Evolutionary conservation across 2,888 invertebrate genomes (phyloP).

Genomic region (Amphipyra berbera): DNA sequence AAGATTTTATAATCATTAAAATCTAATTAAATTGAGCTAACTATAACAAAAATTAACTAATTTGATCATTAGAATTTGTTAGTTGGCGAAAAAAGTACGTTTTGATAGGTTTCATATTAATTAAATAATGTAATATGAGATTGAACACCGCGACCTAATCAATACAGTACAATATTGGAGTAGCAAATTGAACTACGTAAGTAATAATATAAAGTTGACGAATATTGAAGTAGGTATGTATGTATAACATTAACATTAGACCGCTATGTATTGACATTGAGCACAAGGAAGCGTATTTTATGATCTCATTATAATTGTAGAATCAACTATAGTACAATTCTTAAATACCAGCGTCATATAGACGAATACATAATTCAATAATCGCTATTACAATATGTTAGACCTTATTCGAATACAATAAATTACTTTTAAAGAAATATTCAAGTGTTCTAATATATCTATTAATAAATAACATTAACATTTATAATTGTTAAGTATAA

Average conservation of each 20-base stretch:
- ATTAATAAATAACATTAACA: slow-evolving; percentile 75
- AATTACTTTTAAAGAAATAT: slow-evolving; percentile 76
- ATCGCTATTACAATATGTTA: slow-evolving; percentile 75
- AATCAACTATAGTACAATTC: slow-evolving; percentile 72
- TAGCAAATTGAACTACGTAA: slow-evolving; percentile 61
- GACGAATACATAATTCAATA: slow-evolving; percentile 81
- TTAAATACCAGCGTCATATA: slow-evolving; percentile 86
- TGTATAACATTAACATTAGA: slow-evolving; percentile 73
- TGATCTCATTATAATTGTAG: slow-evolving; percentile 65
- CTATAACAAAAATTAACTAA: slow-evolving; percentile 61
- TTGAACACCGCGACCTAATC: slow-evolving; percentile 79
- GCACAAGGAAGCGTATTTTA: slow-evolving; percentile 86
- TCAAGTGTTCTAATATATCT: slow-evolving; percentile 76
- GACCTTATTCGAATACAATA: slow-evolving; percentile 83
- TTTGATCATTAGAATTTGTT: slow-evolving; percentile 71
- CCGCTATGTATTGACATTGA: slow-evolving; percentile 86
- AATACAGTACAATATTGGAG: slow-evolving; percentile 62
- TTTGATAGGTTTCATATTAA: slow-evolving; percentile 67
- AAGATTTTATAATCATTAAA: slow-evolving; percentile 45
- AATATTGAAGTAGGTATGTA: slow-evolving; percentile 58
- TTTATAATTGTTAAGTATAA: slow-evolving; percentile 67
- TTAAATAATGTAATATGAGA: slow-evolving; percentile 75
- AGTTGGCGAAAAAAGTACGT: slow-evolving; percentile 69
- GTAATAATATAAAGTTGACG: slow-evolving; percentile 60
- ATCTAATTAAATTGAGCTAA: slow-evolving; percentile 62